Evolutionary conservation across 1,140 invertebrate species (phyloP).

Genomic region (Penaeus chinensis): DNA sequence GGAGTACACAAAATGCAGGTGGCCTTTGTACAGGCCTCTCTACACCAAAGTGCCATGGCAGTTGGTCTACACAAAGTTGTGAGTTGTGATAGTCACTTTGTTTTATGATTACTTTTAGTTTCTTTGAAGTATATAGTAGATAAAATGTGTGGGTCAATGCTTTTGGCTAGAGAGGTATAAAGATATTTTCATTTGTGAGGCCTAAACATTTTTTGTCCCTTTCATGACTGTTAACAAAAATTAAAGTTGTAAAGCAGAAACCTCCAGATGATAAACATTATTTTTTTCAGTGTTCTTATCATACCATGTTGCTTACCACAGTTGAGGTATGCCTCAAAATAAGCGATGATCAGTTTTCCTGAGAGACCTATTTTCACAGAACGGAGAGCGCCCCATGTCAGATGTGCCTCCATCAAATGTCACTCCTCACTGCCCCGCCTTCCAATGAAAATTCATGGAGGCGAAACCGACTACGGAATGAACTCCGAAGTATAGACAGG

Average conservation of each 20-base stretch:
- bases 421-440: conserved; percentile 73
- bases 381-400: conserved; percentile 85
- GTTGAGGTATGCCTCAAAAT: conserved; percentile 6
- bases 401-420: conserved; percentile 85
- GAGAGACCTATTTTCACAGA: conserved; percentile 65
- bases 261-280: background rate
- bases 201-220: background rate
- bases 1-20: conserved; percentile 78
- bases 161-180: too few species aligned
- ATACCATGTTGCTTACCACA: background rate
- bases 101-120: too few species aligned
- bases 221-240: background rate
- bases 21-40: conserved; percentile 86
- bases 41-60: conserved; percentile 81
- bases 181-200: background rate
- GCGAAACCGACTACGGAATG: conserved; percentile 78
- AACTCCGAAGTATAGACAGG: conserved; percentile 75
- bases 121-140: too few species aligned
- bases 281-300: background rate
- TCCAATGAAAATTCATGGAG: conserved; percentile 81
- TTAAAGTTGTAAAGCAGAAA: too few species aligned
- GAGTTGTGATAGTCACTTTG: conserved; percentile 6
- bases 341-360: too few species aligned
- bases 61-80: conserved; percentile 74
- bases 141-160: too few species aligned